These are phyloP conservation scores for Drosophila sucinea DNA, from an alignment of 1,140 invertebrate species.

Conservation along the genomic window DNA sequence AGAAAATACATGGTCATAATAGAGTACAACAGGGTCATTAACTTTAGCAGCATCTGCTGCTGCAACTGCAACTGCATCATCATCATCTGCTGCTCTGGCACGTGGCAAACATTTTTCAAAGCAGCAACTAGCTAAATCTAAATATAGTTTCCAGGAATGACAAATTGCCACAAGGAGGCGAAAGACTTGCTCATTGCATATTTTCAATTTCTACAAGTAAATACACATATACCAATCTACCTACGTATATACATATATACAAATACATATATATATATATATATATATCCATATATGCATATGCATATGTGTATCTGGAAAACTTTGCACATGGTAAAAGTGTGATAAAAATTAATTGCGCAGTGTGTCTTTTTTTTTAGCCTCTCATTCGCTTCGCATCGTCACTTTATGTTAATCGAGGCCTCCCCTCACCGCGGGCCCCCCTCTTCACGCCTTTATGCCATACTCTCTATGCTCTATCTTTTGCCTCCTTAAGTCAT, in stretches of 20 bases:
- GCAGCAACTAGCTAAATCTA: slow-evolving; percentile 52
- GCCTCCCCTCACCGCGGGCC: slow-evolving; percentile 2
- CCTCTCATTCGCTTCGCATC: slow-evolving; percentile 43
- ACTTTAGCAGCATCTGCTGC: slow-evolving; percentile 8
- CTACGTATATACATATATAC: slow-evolving; percentile 10
- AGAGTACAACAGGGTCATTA: slow-evolving; percentile 8
- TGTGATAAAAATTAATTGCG: slow-evolving; percentile 83
- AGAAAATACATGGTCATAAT: slow-evolving; percentile 31
- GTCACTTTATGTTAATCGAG: slow-evolving; percentile 69
- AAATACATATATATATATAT: neutral
- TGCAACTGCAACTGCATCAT: neutral
- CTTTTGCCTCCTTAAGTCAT: slow-evolving; percentile 29
- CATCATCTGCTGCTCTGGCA: slow-evolving; percentile 42
- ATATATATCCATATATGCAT: slow-evolving; percentile 12
- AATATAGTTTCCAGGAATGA: slow-evolving; percentile 53
- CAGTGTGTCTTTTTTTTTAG: slow-evolving; percentile 43
- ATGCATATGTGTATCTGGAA: slow-evolving; percentile 32
- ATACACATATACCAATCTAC: too few relatives aligned
- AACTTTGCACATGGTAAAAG: slow-evolving; percentile 75
- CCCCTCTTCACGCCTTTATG: neutral
- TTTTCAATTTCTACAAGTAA: slow-evolving; percentile 16
- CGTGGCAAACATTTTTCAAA: slow-evolving; percentile 64
- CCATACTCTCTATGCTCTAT: slow-evolving; percentile 18
- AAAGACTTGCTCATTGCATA: slow-evolving; percentile 34
- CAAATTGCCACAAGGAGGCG: slow-evolving; percentile 61